These are phyloP conservation scores for Herpailurus yagouaroundi DNA, from an alignment of 2,113 vertebrate genomes.

Conservation along the genomic window DNA sequence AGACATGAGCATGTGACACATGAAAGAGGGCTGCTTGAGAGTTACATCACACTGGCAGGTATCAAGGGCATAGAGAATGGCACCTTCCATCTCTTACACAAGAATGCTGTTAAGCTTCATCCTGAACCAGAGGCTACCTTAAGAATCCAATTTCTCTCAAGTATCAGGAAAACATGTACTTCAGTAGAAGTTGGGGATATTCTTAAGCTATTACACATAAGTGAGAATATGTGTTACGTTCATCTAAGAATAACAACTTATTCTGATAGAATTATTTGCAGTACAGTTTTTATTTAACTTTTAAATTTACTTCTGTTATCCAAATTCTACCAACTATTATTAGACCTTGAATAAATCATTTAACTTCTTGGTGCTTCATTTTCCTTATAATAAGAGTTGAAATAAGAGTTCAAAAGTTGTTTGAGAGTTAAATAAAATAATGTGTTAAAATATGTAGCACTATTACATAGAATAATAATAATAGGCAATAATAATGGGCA, in stretches of 20 bases:
- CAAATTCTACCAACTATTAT: background rate
- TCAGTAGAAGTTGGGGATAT: background rate
- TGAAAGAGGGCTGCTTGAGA: background rate
- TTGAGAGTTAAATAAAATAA: background rate
- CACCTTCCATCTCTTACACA: background rate
- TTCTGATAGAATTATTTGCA: background rate
- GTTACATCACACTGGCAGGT: too few relatives aligned
- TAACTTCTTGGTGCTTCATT: background rate
- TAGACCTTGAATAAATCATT: background rate
- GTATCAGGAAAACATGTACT: background rate
- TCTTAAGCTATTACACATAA: background rate
- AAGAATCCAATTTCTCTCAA: background rate
- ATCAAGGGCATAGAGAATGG: background rate
- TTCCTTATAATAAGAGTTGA: background rate
- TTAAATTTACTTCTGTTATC: background rate
- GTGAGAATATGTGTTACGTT: background rate
- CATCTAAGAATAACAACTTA: background rate
- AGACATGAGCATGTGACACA: background rate
- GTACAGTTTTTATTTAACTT: background rate
- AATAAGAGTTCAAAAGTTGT: background rate
- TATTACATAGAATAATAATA: background rate
- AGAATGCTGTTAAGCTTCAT: background rate
- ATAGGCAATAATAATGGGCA: too few relatives aligned
- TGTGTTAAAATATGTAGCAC: background rate
- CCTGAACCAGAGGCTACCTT: background rate